Base-by-base conservation (phyloP, 37 sponge, comb jelly and placozoan species). In the Cliona cf. orientalis region DNA sequence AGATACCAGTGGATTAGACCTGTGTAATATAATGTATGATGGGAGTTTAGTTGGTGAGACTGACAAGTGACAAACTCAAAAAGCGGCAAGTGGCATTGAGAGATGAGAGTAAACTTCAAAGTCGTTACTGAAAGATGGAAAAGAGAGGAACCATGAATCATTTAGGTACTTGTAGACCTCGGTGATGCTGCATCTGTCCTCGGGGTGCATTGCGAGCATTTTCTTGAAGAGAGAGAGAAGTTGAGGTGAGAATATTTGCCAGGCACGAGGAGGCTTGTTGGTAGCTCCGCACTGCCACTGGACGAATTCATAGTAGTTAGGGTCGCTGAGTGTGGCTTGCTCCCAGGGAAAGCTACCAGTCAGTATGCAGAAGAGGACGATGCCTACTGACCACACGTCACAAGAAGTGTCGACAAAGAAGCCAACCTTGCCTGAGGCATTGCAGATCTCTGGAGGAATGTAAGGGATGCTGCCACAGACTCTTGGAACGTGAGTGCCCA, bases 371-470 rank as follows among this genome's bases (percentile, higher is more conserved):
- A 86, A 93, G 25, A 93, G 83, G 40, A 89, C 75, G 4, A 93
- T 86, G 5, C 93, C 93, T 7, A 89, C 86, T 31, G 93, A 93
- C 93, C 93, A 93, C 36, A 93, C 89, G 69, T 93, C 93, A 36
- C 80, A 80, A 25, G 86, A 78, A 22, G 86, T 43, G 72, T 80
- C 44, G 37, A 86, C 84, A 58, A 60, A 84, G 80, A 88, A 93
- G 23, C 93, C 93, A 11, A 57, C 55, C 21, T 76, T 71, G 42
- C 76, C 81, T 23, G 71, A 69, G 22, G 93, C 93, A 36, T 64
- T 76, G 64, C 93, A 93, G 37, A 93, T 88, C 78, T 93, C 93
- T 2, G 93, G 93, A 19, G 93, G 82, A 33, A 89, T 93, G 83
- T 93, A 93, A 5, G 93, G 93, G 77, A 93, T 88, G 62, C 86